Evolutionary conservation across 2,888 invertebrate species (phyloP).

Genomic region (Lysandra coridon): DNA sequence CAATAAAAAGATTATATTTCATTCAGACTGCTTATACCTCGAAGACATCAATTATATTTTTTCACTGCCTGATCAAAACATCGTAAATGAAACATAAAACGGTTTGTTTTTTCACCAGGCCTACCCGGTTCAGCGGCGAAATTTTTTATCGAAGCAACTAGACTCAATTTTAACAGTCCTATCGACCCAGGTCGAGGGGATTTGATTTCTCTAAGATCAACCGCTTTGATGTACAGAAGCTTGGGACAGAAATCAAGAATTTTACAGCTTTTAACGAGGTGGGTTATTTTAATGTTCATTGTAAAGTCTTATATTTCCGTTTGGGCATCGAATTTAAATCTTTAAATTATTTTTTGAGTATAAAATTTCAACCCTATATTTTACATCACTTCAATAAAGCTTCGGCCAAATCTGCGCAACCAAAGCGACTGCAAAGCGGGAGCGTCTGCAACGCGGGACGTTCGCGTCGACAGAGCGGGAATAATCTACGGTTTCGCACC

Average conservation of each 20-base stretch:
- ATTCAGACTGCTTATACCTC: not conserved
- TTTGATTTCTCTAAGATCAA: constrained; percentile 82
- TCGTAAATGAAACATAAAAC: constrained; percentile 25
- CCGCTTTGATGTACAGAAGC: constrained; percentile 83
- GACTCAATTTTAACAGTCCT: constrained; percentile 63
- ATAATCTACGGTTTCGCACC: too few relatives aligned
- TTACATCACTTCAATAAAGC: too few relatives aligned
- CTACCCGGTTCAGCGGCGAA: constrained; percentile 59
- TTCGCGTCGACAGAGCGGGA: too few relatives aligned
- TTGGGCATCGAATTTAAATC: not conserved
- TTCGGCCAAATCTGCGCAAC: too few relatives aligned
- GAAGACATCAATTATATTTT: not conserved
- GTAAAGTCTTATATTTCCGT: not conserved
- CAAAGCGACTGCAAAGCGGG: too few relatives aligned
- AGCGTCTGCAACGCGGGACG: too few relatives aligned
- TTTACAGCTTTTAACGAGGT: constrained; percentile 85
- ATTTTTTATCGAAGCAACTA: constrained; percentile 69
- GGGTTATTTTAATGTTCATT: constrained; percentile 13
- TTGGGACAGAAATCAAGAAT: constrained; percentile 85
- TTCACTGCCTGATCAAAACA: not conserved
- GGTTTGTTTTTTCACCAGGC: constrained; percentile 49
- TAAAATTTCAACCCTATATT: not conserved
- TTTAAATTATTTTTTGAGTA: not conserved
- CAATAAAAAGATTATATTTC: not conserved
- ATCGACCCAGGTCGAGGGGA: constrained; percentile 70